Evolutionary conservation across 1,140 invertebrate species (phyloP).

Genomic region (Temnothorax nylanderi): DNA sequence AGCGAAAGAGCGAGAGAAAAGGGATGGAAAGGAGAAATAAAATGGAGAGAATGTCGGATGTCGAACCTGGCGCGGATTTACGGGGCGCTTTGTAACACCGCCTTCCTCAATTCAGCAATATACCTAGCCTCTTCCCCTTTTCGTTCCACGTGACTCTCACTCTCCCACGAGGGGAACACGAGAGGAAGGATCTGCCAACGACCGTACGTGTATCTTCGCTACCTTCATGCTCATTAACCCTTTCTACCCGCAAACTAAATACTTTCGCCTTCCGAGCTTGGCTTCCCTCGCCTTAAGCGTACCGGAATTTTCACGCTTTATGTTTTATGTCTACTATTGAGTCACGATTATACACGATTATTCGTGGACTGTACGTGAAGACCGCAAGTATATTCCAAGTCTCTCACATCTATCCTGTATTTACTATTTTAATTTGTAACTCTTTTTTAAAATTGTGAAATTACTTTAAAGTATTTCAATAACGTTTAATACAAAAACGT

Average conservation of each 20-base stretch:
- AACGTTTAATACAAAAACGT: neutral
- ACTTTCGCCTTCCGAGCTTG: constrained; percentile 65
- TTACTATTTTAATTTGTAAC: neutral
- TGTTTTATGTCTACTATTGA: neutral
- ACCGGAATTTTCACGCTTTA: constrained; percentile 20
- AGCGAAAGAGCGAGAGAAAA: constrained; percentile 50
- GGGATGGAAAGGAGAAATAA: constrained; percentile 75
- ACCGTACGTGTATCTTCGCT: constrained; percentile 68
- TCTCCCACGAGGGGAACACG: constrained; percentile 63
- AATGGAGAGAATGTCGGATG: constrained; percentile 83
- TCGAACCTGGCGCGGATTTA: constrained; percentile 85
- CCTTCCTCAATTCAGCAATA: constrained; percentile 86
- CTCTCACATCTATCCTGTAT: neutral
- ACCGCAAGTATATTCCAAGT: neutral
- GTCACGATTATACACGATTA: neutral
- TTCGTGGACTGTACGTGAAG: neutral
- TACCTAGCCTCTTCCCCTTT: constrained; percentile 75
- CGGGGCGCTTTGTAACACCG: constrained; percentile 85
- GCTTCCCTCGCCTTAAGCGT: constrained; percentile 6
- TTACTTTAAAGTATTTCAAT: neutral
- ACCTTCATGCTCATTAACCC: constrained; percentile 69
- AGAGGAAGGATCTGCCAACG: constrained; percentile 55
- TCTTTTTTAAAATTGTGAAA: neutral
- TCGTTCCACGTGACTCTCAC: constrained; percentile 53
- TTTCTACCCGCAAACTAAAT: constrained; percentile 64